Base-by-base conservation (phyloP, 92 coral and sea anemone genomes). In the Plumapathes pennacea region DNA sequence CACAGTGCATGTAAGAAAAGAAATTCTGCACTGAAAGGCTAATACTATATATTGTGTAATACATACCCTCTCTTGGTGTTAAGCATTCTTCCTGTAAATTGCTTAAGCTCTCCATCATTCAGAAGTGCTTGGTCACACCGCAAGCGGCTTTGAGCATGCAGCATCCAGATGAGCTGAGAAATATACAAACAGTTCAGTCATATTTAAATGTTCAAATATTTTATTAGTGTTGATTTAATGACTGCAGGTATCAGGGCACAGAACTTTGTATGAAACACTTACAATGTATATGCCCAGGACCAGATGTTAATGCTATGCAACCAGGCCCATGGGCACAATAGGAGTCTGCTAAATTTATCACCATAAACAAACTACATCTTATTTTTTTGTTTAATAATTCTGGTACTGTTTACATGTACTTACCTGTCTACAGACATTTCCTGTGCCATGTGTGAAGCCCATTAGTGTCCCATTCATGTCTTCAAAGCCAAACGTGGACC, bases 401-500 rank as follows among this genome's bases (percentile, higher is more conserved):
- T n/a, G n/a, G n/a, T n/a, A n/a, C n/a, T n/a, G n/a, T n/a, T n/a
- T n/a, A n/a, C n/a, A n/a, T n/a, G n/a, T n/a, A 46, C 42, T 12
- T 42, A 63, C 79, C 72, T 80, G 76, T 25, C 57, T 41, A 26
- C 81, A 72, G 15, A 69, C 84, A 73, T 74, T 74, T 54, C 82
- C 88, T 31, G 82, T 81, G 7, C 88, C 88, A 67, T 74, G 88
- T 13, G 57, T 29, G 34, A 25, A 46, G 29, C 62, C 59, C 59
- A 64, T 54, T 25, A 81, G 12, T 22, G 67, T 72, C 24, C 72
- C 79, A 44, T 79, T 79, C 71, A 57, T 41, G 61, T 80, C 80
- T 17, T 80, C 81, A 28, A 82, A 82, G 0, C 71, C 82, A 65
- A 82, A 82, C 11, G 71, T 58, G 29, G 78, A 66, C 88, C 83